Evolutionary conservation across 2,797 vertebrate species (phyloP).

Genomic region (Atherinosoma microstoma): DNA sequence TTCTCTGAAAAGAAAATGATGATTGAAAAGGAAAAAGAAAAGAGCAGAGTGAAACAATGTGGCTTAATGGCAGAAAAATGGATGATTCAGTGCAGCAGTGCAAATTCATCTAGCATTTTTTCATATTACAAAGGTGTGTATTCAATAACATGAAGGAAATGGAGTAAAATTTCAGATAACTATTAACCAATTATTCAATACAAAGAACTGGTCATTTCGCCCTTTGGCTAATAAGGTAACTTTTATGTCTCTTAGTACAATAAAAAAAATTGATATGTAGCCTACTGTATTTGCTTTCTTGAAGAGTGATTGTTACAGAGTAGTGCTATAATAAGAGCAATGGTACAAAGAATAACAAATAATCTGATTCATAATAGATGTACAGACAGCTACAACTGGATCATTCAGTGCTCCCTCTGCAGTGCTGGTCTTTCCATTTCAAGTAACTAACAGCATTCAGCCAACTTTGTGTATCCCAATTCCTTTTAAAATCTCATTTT

Average conservation of each 20-base stretch:
- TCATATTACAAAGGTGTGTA: slow-evolving; percentile 15
- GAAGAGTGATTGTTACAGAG: background rate
- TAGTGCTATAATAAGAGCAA: slow-evolving; percentile 1
- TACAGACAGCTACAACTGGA: slow-evolving; percentile 44
- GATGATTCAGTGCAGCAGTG: slow-evolving; percentile 34
- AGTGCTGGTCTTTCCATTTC: slow-evolving; percentile 9
- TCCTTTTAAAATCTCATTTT: slow-evolving; percentile 6
- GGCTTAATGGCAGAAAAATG: slow-evolving; percentile 43
- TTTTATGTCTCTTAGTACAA: background rate
- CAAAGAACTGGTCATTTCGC: background rate
- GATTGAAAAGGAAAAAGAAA: slow-evolving; percentile 54
- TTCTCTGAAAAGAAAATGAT: slow-evolving; percentile 64
- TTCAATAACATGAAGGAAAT: slow-evolving; percentile 23
- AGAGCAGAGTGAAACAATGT: slow-evolving; percentile 60
- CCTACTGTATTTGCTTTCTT: background rate
- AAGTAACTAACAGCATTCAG: slow-evolving; percentile 27
- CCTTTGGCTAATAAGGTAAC: background rate
- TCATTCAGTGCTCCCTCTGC: slow-evolving; percentile 38
- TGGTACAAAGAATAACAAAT: background rate
- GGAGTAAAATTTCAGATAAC: background rate
- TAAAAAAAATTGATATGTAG: background rate
- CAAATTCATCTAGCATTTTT: slow-evolving; percentile 30
- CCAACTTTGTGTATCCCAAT: slow-evolving; percentile 13
- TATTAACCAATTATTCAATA: background rate
- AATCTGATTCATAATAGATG: slow-evolving; percentile 26